Evolutionary conservation across 64 coral and sea anemone species (phyloP), one percentile per base, ranked within the genome.

Genomic region (Stichodactyla helianthus): DNA sequence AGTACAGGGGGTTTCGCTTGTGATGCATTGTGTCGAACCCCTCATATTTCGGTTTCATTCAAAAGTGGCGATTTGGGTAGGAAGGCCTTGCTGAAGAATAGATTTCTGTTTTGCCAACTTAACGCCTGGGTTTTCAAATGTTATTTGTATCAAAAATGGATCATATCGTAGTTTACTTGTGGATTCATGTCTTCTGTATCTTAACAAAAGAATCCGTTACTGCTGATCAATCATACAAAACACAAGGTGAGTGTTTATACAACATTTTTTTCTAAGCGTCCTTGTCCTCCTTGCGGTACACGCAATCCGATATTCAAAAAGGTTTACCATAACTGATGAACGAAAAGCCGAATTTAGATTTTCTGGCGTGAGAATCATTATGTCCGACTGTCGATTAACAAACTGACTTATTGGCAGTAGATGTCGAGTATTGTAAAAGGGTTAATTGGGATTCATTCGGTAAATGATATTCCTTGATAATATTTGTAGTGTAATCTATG

Each of bases 31-130:
- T 74, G 68, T 28, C 25, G 27, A 35, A 28, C 25, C 68, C 26
- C 22, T 26, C 68, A 74, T 74, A 74, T 74, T 74, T 74, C 68
- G 27, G 25, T 74, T 74, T 74, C 68, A 74, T 74, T 74, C 62
- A 74, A 31, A 31, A 74, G 68, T 14, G 8, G 25, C 12, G 25
- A 74, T n/a, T 74, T 74, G 68, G 68, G 0, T 6, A 74, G 68
- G 68, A 74, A 74, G 25, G 68, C n/a, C 22, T 23, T 31, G 68
- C 26, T 74, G 68, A 74, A 74, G 22, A 23, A 74, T 2, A 31
- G 4, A 31, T 74, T 74, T 31, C 25, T 74, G 22, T 74, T 74
- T 74, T 31, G 68, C 8, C 68, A 74, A 13, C 62, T n/a, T n/a
- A 65, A 65, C 20, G 18, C 19, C 22, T 22, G 62, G 9, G 35